Percentiles rank a stretch among this genome's conserved stretches.
These are phyloP conservation scores for Cirrhinus mrigala DNA, from an alignment of 2,797 vertebrate species.

Conservation along the genomic window DNA sequence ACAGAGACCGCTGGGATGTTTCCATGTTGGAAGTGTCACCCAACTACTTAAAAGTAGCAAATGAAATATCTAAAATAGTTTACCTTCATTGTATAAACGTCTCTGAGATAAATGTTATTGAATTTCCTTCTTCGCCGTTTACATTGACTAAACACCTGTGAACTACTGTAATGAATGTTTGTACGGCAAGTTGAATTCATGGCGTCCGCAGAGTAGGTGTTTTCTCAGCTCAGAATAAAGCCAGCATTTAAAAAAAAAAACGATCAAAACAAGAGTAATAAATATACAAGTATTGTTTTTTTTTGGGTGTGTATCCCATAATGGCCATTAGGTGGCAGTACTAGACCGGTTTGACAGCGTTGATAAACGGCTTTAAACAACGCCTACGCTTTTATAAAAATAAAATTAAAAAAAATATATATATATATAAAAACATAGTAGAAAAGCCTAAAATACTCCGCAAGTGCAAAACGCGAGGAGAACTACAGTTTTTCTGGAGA, in stretches of 20 bases:
- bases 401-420: neutral
- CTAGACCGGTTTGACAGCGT: neutral
- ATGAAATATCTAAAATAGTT: neutral
- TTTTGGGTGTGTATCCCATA: fast-evolving
- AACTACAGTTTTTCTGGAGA: neutral
- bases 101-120: neutral
- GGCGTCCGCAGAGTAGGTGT: neutral
- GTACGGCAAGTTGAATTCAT: neutral
- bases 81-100: neutral
- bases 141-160: neutral
- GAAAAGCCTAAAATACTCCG: neutral
- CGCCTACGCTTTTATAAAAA: neutral
- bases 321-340: neutral
- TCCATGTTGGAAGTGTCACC: neutral
- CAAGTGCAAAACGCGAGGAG: neutral
- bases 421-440: too few species aligned
- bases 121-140: too few species aligned
- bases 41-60: neutral
- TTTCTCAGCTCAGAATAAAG: too few species aligned
- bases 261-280: too few species aligned
- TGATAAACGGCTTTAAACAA: neutral
- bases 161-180: neutral
- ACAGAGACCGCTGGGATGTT: too few species aligned
- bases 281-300: neutral
- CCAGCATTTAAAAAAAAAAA: neutral